phyloP scores from a whole-genome alignment of 1,140 invertebrate species.

The Drosophila navojoa region DNA sequence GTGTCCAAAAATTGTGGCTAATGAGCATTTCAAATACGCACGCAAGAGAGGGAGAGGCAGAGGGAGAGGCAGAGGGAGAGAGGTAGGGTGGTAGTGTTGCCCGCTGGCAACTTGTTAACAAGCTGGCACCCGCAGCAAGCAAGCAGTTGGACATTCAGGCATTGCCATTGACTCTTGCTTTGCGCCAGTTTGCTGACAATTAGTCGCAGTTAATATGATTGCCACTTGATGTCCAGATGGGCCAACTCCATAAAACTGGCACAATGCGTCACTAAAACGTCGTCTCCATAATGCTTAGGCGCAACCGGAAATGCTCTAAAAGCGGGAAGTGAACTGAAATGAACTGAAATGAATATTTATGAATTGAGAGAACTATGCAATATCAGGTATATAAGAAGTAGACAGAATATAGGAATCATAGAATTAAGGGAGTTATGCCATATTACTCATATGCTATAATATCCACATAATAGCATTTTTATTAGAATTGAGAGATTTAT shows the following conservation, averaged over 20 bases:
- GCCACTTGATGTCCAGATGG: slow-evolving; percentile 76
- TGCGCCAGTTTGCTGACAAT: slow-evolving; percentile 73
- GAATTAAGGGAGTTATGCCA: no score
- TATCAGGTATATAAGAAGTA: no score
- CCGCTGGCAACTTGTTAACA: slow-evolving; percentile 75
- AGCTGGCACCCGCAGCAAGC: slow-evolving; percentile 70
- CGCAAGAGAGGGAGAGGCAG: slow-evolving; percentile 32
- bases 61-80: neutral
- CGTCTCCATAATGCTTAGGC: slow-evolving; percentile 35
- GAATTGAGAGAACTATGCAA: no score
- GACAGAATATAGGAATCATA: no score
- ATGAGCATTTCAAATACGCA: slow-evolving; percentile 78
- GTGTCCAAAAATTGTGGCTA: slow-evolving; percentile 74
- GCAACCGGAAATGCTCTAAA: neutral
- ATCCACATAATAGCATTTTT: no score
- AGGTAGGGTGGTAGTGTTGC: neutral
- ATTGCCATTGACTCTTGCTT: slow-evolving; percentile 39
- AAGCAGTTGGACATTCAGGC: slow-evolving; percentile 23
- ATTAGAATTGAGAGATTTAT: no score
- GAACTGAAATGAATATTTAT: no score
- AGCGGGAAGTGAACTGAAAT: neutral
- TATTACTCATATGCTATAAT: no score
- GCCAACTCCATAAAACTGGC: slow-evolving; percentile 37
- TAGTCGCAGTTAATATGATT: slow-evolving; percentile 78
- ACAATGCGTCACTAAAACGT: slow-evolving; percentile 30